Base-by-base conservation (phyloP, 2,888 invertebrate species). In the Drosophila neotestacea region DNA sequence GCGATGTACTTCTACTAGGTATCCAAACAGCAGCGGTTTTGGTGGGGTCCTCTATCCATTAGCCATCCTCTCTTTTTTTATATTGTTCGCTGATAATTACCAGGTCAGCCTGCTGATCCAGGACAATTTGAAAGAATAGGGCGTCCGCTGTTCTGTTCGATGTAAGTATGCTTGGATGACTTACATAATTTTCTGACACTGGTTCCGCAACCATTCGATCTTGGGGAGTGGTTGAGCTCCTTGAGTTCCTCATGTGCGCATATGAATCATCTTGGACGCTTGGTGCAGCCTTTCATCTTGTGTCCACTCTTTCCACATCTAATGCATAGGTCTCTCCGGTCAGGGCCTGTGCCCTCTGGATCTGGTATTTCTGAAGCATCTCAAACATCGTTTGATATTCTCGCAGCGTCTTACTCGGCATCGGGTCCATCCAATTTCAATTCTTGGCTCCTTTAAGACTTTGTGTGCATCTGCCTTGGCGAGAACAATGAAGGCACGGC, bases 221-320 rank as follows among this genome's bases (percentile, higher is more conserved):
- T 6, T 10, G 47, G 47, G 4, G 30, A 39, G 39, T 58, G 46
- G 13, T 47, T 47, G 7, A 47, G 36, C 36, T 58, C 58, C n/a
- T 36, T 58, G 1, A 41, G 9, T 6, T 16, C 7, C 41, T 41
- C 41, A 4, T 58, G 38, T 16, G 58, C 58, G 30, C 47, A 47
- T 30, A 58, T 13, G 27, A 47, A 58, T 6, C 58, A 58, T 9
- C 16, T 16, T 4, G 16, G 16, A 6, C 13, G 16, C 9, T 41
- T 41, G 41, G 41, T 16, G 16, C 41, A 41, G 4, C 30, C 47
- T 47, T 47, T 47, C 36, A 58, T 47, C 28, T 58, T 47, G 32
- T 58, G 47, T 9, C 46, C 38, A 3, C 28, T 7, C 13, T 28
- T 27, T 11, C 56, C 36, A 4, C 56, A 56, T 44, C 11, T 44